Percentiles rank a stretch among this genome's conserved stretches.
Evolutionary conservation across 2,888 invertebrate species (phyloP).

Genomic region (Trachelus tabidus): DNA sequence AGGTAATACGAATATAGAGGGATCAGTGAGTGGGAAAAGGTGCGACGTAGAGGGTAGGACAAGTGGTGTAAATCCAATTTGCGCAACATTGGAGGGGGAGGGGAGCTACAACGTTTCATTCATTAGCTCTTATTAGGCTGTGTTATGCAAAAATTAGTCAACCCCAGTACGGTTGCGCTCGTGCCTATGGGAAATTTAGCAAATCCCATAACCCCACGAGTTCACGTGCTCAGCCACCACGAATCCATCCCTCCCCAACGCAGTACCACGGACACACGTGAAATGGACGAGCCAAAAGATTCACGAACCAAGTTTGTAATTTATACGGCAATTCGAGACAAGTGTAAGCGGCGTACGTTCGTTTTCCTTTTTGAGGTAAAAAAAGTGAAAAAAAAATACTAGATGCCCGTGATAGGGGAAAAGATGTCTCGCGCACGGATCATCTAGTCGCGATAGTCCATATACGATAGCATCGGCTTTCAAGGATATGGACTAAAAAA

Average conservation of each 20-base stretch:
- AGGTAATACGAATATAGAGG: constrained; percentile 1
- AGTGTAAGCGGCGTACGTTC: neutral
- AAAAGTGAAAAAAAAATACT: neutral
- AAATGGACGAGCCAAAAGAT: neutral
- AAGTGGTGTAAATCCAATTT: constrained; percentile 57
- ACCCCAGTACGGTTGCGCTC: constrained; percentile 30
- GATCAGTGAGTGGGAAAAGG: constrained; percentile 26
- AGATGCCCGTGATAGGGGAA: neutral
- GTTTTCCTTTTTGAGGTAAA: neutral
- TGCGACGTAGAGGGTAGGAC: constrained; percentile 40
- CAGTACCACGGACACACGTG: neutral
- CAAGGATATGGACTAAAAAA: neutral
- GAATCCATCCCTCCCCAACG: neutral
- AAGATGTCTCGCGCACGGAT: neutral
- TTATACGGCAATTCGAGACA: neutral
- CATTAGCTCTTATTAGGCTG: constrained; percentile 57
- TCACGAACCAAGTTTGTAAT: neutral
- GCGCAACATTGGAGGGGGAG: constrained; percentile 36
- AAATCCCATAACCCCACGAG: constrained; percentile 9
- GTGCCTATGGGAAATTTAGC: constrained; percentile 44
- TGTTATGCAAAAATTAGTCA: constrained; percentile 58
- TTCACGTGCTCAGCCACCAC: constrained; percentile 5
- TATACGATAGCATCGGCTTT: neutral
- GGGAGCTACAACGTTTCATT: constrained; percentile 47
- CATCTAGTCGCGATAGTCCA: neutral